Conservation (phyloP, 1,140 invertebrate genomes). For the Drosophila repleta region DNA sequence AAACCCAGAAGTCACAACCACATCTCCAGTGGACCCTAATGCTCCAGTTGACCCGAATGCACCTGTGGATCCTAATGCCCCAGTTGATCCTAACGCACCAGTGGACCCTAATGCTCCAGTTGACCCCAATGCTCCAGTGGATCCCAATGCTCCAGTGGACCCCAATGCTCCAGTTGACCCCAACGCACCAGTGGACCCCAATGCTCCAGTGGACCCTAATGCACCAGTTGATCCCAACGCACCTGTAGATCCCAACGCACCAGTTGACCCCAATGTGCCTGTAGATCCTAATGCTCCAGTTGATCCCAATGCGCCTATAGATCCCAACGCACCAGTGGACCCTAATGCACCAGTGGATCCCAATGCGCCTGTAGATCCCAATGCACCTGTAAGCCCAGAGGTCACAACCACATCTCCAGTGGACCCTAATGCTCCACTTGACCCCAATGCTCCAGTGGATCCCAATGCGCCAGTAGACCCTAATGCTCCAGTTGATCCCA, state of each 20-base stretch:
- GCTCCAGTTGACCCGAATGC: conserved; percentile 22
- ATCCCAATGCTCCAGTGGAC: conserved; percentile 21
- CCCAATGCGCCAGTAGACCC: conserved; percentile 28
- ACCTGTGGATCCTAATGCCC: conserved; percentile 13
- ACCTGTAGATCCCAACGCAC: conserved; percentile 14
- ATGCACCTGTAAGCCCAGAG: conserved; percentile 23
- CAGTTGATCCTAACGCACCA: conserved; percentile 15
- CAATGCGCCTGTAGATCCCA: conserved; percentile 29
- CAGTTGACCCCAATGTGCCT: conserved; percentile 17
- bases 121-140: conserved; percentile 18
- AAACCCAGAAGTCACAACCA: too few relatives aligned
- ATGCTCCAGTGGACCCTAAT: conserved; percentile 19
- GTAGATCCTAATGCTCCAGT: conserved; percentile 11
- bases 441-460: conserved; percentile 25
- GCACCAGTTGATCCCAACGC: conserved; percentile 11
- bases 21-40: conserved; percentile 21
- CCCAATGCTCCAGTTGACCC: conserved; percentile 23
- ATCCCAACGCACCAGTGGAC: conserved; percentile 24
- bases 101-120: conserved; percentile 20
- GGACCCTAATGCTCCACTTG: conserved; percentile 17
- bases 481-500: conserved; percentile 23
- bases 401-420: too few relatives aligned
- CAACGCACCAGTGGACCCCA: conserved; percentile 13
- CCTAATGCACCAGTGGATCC: conserved; percentile 26
- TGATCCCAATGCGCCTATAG: background rate